Evolutionary conservation across 2,888 invertebrate genomes (phyloP).

Genomic region (Dascillus cervinus): DNA sequence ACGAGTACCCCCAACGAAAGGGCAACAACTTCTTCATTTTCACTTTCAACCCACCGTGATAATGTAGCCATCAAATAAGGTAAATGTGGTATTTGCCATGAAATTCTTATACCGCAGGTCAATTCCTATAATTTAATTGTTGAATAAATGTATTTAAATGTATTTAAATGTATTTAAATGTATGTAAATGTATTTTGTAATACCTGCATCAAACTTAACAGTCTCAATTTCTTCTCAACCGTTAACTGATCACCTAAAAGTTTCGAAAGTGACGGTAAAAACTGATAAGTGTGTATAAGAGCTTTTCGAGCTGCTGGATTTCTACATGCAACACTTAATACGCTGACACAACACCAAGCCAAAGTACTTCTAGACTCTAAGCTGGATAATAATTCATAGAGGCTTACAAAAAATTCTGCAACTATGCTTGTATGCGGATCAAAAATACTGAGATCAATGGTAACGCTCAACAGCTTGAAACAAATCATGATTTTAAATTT

Average conservation of each 20-base stretch:
- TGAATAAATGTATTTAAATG: neutral
- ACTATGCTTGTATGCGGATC: constrained; percentile 57
- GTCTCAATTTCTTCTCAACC: constrained; percentile 55
- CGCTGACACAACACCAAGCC: constrained; percentile 59
- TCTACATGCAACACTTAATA: constrained; percentile 53
- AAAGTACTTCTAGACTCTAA: constrained; percentile 50
- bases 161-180: neutral
- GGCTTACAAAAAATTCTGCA: constrained; percentile 58
- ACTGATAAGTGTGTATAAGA: constrained; percentile 62
- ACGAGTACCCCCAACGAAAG: constrained; percentile 63
- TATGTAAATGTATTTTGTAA: neutral
- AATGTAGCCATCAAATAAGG: constrained; percentile 58
- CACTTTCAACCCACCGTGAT: constrained; percentile 56
- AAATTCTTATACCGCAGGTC: constrained; percentile 70
- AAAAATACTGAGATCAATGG: constrained; percentile 57
- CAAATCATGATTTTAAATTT: constrained; percentile 1
- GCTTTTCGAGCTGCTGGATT: constrained; percentile 55
- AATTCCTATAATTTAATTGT: constrained; percentile 49
- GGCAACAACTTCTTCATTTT: constrained; percentile 44
- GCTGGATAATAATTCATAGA: constrained; percentile 57
- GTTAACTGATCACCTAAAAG: constrained; percentile 54
- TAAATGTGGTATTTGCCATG: constrained; percentile 73
- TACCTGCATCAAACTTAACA: constrained; percentile 59
- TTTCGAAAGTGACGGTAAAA: constrained; percentile 56
- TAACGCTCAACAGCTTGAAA: constrained; percentile 55